Evolutionary conservation across 2,888 invertebrate genomes (phyloP).

Genomic region (Noctua comes): DNA sequence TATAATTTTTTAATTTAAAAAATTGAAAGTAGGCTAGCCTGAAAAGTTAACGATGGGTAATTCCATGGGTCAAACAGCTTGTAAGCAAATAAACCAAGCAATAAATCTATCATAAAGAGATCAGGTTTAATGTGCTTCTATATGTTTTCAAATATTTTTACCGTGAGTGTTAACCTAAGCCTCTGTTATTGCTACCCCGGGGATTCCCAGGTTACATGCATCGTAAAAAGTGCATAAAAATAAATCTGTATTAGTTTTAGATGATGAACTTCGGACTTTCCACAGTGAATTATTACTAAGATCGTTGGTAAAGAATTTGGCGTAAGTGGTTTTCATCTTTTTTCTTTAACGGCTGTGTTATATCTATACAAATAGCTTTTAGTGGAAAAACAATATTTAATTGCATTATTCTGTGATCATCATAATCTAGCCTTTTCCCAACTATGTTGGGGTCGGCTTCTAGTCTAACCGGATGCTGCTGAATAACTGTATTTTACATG

Average conservation of each 20-base stretch:
- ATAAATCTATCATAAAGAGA: slow-evolving; percentile 29
- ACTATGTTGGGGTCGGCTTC: not conserved
- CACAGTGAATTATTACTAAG: not conserved
- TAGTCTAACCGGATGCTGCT: not conserved
- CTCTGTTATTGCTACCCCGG: not conserved
- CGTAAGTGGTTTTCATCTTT: not conserved
- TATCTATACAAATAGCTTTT: not conserved
- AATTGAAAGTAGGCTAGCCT: not conserved
- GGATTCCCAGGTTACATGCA: slow-evolving; percentile 29
- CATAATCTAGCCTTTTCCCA: not conserved
- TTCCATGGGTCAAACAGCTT: not conserved
- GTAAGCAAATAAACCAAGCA: slow-evolving; percentile 5
- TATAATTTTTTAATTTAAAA: not conserved
- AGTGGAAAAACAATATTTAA: not conserved
- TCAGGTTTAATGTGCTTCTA: not conserved
- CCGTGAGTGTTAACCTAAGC: not conserved
- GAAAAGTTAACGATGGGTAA: not conserved
- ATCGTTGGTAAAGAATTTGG: not conserved
- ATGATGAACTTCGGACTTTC: slow-evolving; percentile 4
- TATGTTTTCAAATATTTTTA: slow-evolving; percentile 4
- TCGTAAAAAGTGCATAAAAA: slow-evolving; percentile 21
- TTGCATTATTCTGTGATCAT: not conserved
- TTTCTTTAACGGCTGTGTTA: not conserved
- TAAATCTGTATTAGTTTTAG: not conserved
- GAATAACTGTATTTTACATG: not conserved